Evolutionary conservation across 2,113 vertebrate genomes (phyloP).

Genomic region (Nerophis ophidion): DNA sequence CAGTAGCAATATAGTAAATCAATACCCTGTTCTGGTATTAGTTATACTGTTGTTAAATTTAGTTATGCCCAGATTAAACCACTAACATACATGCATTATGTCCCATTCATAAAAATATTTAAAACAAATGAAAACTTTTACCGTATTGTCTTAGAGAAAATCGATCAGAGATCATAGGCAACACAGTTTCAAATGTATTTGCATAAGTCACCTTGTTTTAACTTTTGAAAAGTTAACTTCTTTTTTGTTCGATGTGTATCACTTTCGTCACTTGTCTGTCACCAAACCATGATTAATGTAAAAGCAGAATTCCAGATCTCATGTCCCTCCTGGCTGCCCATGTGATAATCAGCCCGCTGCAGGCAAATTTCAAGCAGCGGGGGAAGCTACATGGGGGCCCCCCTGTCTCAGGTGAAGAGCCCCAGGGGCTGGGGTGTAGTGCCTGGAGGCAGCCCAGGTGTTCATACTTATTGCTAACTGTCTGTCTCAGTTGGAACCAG

Average conservation of each 20-base stretch:
- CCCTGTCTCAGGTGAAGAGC: conserved; percentile 70
- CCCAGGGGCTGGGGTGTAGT: conserved; percentile 58
- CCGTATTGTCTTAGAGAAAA: too few relatives aligned
- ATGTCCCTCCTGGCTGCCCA: conserved; percentile 61
- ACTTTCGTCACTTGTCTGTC: conserved; percentile 45
- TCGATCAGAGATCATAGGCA: too few relatives aligned
- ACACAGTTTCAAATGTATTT: neutral
- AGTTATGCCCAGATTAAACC: neutral
- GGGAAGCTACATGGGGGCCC: conserved; percentile 30
- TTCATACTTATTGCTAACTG: conserved; percentile 57
- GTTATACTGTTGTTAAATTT: neutral
- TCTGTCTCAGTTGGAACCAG: conserved; percentile 47
- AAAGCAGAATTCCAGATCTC: conserved; percentile 55
- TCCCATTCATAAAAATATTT: neutral
- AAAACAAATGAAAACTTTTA: neutral
- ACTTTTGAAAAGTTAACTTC: conserved; percentile 44
- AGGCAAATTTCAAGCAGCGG: conserved; percentile 47
- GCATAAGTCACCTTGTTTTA: conserved; percentile 15
- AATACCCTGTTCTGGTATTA: neutral
- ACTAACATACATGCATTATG: neutral
- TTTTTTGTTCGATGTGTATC: conserved; percentile 34
- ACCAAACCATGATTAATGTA: conserved; percentile 66
- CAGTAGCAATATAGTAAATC: neutral
- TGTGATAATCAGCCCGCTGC: conserved; percentile 56
- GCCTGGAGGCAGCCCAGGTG: conserved; percentile 72